phyloP scores from a whole-genome alignment of 2,113 vertebrate species.

The Epinephelus cyanopodus region DNA sequence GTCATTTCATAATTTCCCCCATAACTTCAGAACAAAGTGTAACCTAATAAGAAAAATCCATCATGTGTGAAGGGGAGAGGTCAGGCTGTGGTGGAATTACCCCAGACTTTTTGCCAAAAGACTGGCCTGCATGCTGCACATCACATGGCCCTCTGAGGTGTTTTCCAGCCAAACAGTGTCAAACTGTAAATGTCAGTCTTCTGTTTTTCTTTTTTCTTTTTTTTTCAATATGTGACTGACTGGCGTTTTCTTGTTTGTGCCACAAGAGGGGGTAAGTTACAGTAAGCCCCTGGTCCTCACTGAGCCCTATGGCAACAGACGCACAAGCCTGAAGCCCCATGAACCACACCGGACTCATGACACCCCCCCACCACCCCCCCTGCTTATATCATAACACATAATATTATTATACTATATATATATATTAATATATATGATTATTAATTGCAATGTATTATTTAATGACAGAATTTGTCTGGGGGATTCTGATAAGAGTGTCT shows the following conservation, averaged over 20 bases:
- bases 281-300: slow-evolving; percentile 49
- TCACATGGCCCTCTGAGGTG: slow-evolving; percentile 66
- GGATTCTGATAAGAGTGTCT: slow-evolving; percentile 40
- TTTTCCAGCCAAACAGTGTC: slow-evolving; percentile 72
- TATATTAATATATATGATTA: not conserved
- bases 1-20: slow-evolving; percentile 23
- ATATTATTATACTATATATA: not conserved
- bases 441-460: not conserved
- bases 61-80: slow-evolving; percentile 12
- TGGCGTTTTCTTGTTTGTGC: slow-evolving; percentile 66
- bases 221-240: slow-evolving; percentile 22
- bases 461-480: slow-evolving; percentile 25
- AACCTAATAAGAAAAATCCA: slow-evolving; percentile 30
- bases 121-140: slow-evolving; percentile 9
- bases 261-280: slow-evolving; percentile 81
- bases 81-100: slow-evolving; percentile 65
- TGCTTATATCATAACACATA: slow-evolving; percentile 12
- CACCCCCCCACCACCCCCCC: slow-evolving; percentile 20
- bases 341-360: slow-evolving; percentile 10
- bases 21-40: not conserved
- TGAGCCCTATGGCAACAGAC: slow-evolving; percentile 69
- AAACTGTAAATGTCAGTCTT: slow-evolving; percentile 38
- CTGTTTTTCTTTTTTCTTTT: not conserved
- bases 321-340: slow-evolving; percentile 53
- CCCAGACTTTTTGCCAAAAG: slow-evolving; percentile 47